Conservation (phyloP, 1,140 invertebrate genomes). For the Ephestia elutella region DNA sequence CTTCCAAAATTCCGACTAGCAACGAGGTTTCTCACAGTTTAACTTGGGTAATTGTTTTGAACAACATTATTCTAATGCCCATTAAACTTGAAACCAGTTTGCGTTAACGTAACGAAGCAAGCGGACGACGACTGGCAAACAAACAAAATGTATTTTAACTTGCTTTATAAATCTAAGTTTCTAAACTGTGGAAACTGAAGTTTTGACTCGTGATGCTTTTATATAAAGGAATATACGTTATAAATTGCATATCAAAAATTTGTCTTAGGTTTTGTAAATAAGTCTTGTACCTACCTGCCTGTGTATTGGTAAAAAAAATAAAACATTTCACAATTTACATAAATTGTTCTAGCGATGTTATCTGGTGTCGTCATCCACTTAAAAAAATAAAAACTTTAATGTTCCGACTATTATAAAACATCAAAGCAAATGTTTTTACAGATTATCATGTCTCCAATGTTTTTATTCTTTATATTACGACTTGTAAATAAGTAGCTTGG, state of each 20-base stretch:
- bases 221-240: too few species aligned
- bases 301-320: too few species aligned
- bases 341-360: background rate
- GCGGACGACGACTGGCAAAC: background rate
- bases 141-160: background rate
- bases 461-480: conserved; percentile 1
- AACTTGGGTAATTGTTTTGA: conserved; percentile 34
- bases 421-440: background rate
- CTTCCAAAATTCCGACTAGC: conserved; percentile 17
- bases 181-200: too few species aligned
- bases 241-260: too few species aligned
- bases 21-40: conserved; percentile 37
- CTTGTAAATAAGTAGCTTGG: background rate
- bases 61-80: conserved; percentile 25
- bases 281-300: too few species aligned
- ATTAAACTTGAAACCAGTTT: conserved; percentile 26
- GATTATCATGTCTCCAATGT: background rate
- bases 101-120: background rate
- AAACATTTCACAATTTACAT: background rate
- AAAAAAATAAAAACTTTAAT: background rate
- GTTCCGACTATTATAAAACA: background rate
- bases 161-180: too few species aligned
- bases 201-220: too few species aligned
- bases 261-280: too few species aligned
- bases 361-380: background rate